Evolutionary conservation across 2,888 invertebrate genomes (phyloP), one percentile per base, ranked within the genome.

Genomic region (Caenorhabditis sp.): DNA sequence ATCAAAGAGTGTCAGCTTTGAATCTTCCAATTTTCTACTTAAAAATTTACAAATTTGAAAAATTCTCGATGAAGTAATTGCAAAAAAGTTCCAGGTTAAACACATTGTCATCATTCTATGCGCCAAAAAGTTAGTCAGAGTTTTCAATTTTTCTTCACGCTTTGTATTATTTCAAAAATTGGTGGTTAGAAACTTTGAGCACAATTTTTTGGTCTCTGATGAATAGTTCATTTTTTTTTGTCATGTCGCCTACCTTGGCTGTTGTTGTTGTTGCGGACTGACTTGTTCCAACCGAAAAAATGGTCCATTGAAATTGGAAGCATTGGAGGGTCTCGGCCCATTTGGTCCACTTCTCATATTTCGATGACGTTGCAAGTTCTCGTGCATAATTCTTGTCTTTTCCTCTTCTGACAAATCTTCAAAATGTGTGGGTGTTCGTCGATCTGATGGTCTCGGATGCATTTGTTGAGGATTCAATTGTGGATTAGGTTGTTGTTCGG

Each of bases 281-380:
- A 86, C 79, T 64, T 87, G 84, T 55, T 86, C 85, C 17, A 86
- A 62, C 50, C 81, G 75, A 74, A 86, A 86, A 71, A 86, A 86
- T n/a, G 86, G 86, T 0, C 86, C 86, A 60, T 87, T 84, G 77
- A 87, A 87, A n/a, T 77, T 66, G n/a, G 76, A 61, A 2, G 58
- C 66, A n/a, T n/a, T n/a, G 8, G 63, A 70, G 14, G 79, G 79
- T 37, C 78, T 58, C 3, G 77, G 78, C 1, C 69, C 69, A 21
- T 66, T 57, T 4, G 78, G 76, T 4, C 70, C 65, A 23, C 75
- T 67, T 58, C 78, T 57, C 66, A 71, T 62, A 24, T 64, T 72
- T 12, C 84, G 77, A 55, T 84, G 86, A 59, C 65, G 76, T 58
- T 79, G 79, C 49, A 86, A 77, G 60, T 86, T 86, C 55, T 86